These are phyloP conservation scores for Catostylus mosaicus DNA, from an alignment of 30 jellyfish, hydroid and myxozoan genomes.

Conservation along the genomic window DNA sequence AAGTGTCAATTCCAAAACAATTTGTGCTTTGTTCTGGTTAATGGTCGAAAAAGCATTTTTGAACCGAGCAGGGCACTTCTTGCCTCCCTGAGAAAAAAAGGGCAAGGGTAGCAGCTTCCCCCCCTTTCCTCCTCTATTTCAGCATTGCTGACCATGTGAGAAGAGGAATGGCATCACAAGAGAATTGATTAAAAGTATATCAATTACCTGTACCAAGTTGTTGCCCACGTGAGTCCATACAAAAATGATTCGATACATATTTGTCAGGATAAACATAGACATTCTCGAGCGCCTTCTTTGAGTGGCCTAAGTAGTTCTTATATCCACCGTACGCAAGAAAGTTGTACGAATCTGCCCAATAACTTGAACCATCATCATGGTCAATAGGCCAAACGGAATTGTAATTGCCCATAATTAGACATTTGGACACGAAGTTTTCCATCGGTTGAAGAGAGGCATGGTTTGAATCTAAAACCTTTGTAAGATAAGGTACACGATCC, in stretches of 20 bases:
- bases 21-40: no score
- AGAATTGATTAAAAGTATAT: no score
- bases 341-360: conserved; percentile 87
- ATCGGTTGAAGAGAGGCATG: conserved; percentile 62
- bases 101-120: no score
- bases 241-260: conserved; percentile 56
- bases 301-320: conserved; percentile 91
- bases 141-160: no score
- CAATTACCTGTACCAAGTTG: conserved; percentile 61
- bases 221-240: conserved; percentile 90
- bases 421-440: conserved; percentile 62
- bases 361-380: conserved; percentile 98
- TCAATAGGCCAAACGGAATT: conserved; percentile 95
- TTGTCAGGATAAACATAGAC: conserved; percentile 90
- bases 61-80: no score
- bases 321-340: conserved; percentile 89
- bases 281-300: conserved; percentile 58
- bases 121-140: no score
- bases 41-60: no score
- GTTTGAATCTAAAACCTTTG: conserved; percentile 71
- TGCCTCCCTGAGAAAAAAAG: no score
- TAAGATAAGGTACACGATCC: conserved; percentile 95
- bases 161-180: no score
- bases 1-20: no score
- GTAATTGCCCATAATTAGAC: conserved; percentile 77